Evolutionary conservation across 2,888 invertebrate species (phyloP), one percentile per base, ranked within the genome.

Genomic region (Argyresthia albistria): DNA sequence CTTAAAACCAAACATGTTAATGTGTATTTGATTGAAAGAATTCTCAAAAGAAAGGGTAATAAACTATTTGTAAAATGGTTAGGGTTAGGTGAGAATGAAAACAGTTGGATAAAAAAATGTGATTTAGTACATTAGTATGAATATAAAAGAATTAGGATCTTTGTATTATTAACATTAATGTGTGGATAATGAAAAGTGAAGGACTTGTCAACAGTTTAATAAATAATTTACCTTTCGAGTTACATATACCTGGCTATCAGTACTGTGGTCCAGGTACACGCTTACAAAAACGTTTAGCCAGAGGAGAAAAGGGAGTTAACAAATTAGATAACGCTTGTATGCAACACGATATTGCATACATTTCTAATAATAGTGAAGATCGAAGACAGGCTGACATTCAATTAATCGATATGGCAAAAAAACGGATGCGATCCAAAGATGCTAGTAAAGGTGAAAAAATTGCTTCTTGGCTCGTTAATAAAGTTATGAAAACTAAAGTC

Each of bases 321-420:
- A 10, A n/a, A n/a, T 16, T 56, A 15, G 56, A 56, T 42, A 43
- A 46, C 14, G 54, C 54, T 35, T 54, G 54, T 35, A 55, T 42
- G 49, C n/a, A 49, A 1, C 53, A 56, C 43, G 54, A 56, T 47
- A 56, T 56, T 35, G 51, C 54, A 3, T 54, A 56, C 35, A 35
- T 46, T 11, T 53, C 52, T 8, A 45, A 25, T 43, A 47, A 55
- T 56, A 52, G 63, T 52, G 16, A 50, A 12, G 53, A 57, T 46
- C 59, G 72, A 46, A 64, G 73, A 56, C 56, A 58, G 51, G 76
- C 75, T 1, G 75, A 80, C 61, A 57, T 61, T 54, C 35, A 59
- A 16, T 57, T 76, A 10, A 59, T 61, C n/a, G 60, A 69, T 45
- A 60, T 60, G 60, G 74, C 58, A n/a, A 70, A 67, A n/a, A 56